A percentile compares a stretch with the other conserved stretches of the same genome.
Evolutionary conservation across 2,888 invertebrate genomes (phyloP).

Genomic region (Venustoraphidia nigricollis): DNA sequence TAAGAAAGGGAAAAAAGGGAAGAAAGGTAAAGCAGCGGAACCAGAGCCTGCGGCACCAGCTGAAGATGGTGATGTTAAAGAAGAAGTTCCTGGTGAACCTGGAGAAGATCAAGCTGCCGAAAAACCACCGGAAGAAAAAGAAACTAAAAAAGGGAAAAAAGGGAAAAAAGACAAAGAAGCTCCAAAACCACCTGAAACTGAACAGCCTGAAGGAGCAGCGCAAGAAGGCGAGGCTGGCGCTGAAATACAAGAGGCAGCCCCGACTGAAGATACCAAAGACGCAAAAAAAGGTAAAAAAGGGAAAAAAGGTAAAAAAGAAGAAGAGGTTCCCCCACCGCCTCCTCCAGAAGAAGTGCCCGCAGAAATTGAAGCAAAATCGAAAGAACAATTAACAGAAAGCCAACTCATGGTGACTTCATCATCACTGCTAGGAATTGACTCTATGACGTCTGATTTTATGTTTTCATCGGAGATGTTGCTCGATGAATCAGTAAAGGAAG

Average conservation of each 20-base stretch:
- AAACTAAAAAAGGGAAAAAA: neutral
- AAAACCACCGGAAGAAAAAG: neutral
- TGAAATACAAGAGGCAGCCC: neutral
- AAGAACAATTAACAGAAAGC: no score
- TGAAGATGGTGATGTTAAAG: neutral
- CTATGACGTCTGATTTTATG: no score
- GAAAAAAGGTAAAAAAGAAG: conserved; percentile 3
- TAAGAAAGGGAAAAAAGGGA: conserved; percentile 9
- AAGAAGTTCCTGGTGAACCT: neutral
- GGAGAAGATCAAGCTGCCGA: neutral
- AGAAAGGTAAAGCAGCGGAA: conserved; percentile 1
- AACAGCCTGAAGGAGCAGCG: neutral
- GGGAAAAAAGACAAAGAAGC: neutral
- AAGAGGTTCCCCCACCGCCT: neutral
- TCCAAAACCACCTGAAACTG: neutral
- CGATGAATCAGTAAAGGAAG: no score
- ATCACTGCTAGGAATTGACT: no score
- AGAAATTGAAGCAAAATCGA: no score
- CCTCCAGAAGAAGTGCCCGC: no score
- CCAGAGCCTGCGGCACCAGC: neutral
- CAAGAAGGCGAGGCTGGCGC: neutral
- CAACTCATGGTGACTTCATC: no score
- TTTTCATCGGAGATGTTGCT: no score
- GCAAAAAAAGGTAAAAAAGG: neutral
- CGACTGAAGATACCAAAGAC: neutral